phyloP scores from a whole-genome alignment of 2,113 vertebrate species.

The Myotis davidii region DNA sequence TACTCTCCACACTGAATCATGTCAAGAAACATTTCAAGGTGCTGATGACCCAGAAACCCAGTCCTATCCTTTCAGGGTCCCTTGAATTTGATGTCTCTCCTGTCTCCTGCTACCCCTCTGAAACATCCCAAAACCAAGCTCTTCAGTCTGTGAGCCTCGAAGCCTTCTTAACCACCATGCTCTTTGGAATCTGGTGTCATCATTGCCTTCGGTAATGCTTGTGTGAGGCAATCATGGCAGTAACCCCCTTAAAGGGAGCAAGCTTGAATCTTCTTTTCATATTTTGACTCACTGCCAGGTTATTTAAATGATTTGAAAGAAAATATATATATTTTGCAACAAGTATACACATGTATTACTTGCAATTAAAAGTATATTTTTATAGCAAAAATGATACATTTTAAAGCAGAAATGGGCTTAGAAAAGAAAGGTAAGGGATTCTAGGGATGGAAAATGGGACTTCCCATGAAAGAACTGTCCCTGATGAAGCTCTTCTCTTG shows the following conservation, averaged over 20 bases:
- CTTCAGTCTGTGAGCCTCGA: background rate
- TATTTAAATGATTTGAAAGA: constrained; percentile 67
- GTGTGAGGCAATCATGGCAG: background rate
- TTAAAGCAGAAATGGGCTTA: background rate
- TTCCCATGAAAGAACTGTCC: background rate
- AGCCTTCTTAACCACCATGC: background rate
- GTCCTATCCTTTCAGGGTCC: constrained; percentile 85
- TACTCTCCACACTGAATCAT: constrained; percentile 91
- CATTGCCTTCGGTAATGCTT: background rate
- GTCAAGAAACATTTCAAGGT: constrained; percentile 92
- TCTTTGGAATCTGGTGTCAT: background rate
- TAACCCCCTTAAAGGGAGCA: background rate
- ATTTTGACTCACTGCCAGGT: constrained; percentile 20
- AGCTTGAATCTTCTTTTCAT: background rate
- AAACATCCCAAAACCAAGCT: background rate
- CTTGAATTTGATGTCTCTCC: background rate
- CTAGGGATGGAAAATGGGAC: background rate
- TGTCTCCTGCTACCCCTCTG: background rate
- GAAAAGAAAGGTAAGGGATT: background rate
- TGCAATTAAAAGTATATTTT: background rate
- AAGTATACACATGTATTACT: background rate
- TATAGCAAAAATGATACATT: background rate
- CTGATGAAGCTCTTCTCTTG: background rate
- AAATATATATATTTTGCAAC: background rate
- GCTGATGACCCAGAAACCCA: constrained; percentile 91